A percentile compares a stretch with the other conserved stretches of the same genome.
Conservation (phyloP, 1,140 invertebrate genomes). For the Ooceraea biroi region DNA sequence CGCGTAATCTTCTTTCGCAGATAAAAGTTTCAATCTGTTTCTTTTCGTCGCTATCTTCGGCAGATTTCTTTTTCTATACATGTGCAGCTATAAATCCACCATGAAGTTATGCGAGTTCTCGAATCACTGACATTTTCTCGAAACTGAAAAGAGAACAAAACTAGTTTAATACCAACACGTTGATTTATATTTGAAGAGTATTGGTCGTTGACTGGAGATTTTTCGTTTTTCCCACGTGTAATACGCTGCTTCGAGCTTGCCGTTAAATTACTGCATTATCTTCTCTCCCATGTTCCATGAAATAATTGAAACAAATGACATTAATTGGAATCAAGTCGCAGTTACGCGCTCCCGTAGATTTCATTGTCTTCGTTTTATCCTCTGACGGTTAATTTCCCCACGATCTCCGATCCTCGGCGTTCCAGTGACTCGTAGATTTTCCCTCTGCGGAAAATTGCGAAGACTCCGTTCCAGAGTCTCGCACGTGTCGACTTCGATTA, state of each 20-base stretch:
- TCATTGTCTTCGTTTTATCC: not conserved
- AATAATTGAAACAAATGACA: conserved; percentile 17
- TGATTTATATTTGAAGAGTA: conserved; percentile 8
- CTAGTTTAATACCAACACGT: not conserved
- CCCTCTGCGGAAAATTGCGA: conserved; percentile 10
- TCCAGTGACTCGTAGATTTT: not conserved
- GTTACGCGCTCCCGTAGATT: not conserved
- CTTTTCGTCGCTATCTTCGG: not conserved
- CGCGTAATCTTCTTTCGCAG: not conserved
- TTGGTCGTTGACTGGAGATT: not conserved
- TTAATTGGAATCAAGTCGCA: not conserved
- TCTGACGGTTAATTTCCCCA: conserved; percentile 4
- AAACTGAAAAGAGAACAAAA: conserved; percentile 26
- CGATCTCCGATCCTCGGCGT: conserved; percentile 1
- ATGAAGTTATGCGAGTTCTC: not conserved
- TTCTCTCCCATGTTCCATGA: not conserved
- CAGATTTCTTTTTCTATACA: not conserved
- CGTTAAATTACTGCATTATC: not conserved
- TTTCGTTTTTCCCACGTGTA: not conserved
- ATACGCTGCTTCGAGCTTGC: not conserved
- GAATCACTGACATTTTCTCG: not conserved
- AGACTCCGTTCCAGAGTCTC: not conserved
- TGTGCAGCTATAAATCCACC: not conserved
- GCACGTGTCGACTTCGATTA: conserved; percentile 40
- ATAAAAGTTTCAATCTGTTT: conserved; percentile 36